Evolutionary conservation across 2,888 invertebrate genomes (phyloP).

Genomic region (Phengaris alcon): DNA sequence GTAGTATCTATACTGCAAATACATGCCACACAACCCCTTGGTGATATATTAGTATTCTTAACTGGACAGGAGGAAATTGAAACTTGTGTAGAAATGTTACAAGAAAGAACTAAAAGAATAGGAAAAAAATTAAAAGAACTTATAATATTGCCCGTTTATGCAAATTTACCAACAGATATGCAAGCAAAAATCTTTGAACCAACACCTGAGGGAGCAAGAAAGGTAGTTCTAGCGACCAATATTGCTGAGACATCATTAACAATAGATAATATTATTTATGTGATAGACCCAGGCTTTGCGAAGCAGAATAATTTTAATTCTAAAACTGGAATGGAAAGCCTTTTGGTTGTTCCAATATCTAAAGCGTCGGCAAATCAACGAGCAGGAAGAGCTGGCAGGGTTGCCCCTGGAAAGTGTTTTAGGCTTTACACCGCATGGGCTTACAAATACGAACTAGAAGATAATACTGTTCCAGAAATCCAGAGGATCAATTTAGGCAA

Average conservation of each 20-base stretch:
- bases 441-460: slow-evolving; percentile 98
- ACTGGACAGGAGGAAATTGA: slow-evolving; percentile 96
- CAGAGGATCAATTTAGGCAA: slow-evolving; percentile 98
- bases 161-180: slow-evolving; percentile 98
- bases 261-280: slow-evolving; percentile 99
- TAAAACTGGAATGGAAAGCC: slow-evolving; percentile 98
- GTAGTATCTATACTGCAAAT: slow-evolving; percentile 99
- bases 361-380: slow-evolving; percentile 98
- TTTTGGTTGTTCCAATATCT: slow-evolving; percentile 99
- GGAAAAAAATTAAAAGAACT: slow-evolving; percentile 96
- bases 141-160: slow-evolving; percentile 96
- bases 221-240: slow-evolving; percentile 98
- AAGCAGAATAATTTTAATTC: slow-evolving; percentile 99
- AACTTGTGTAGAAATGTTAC: slow-evolving; percentile 91
- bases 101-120: slow-evolving; percentile 93
- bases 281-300: slow-evolving; percentile 99
- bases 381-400: slow-evolving; percentile 96
- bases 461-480: slow-evolving; percentile 98
- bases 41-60: slow-evolving; percentile 97
- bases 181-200: slow-evolving; percentile 99
- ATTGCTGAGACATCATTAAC: slow-evolving; percentile 99
- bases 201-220: slow-evolving; percentile 96
- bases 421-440: slow-evolving; percentile 99
- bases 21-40: slow-evolving; percentile 96
- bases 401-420: slow-evolving; percentile 98